Conservation (phyloP, 2,113 vertebrate species). For the Pteronura brasiliensis region DNA sequence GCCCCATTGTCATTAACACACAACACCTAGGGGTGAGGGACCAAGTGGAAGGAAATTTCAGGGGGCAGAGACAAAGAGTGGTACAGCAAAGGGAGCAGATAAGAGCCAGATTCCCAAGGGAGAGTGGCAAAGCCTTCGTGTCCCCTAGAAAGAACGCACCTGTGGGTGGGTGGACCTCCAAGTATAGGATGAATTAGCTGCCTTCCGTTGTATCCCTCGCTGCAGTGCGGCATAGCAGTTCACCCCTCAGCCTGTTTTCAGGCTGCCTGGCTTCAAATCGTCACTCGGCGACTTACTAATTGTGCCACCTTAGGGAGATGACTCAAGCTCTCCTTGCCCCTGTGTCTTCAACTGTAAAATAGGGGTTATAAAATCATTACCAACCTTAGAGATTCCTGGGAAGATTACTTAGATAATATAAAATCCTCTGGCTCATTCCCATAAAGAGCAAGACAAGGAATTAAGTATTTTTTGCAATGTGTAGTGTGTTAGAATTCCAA, state of each 20-base stretch:
- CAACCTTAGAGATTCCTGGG: background rate
- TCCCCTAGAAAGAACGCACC: fast-evolving
- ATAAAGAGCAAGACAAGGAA: background rate
- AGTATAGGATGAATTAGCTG: background rate
- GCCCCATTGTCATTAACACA: too few species aligned
- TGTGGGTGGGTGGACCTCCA: background rate
- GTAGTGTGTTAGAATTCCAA: background rate
- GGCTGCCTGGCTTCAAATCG: background rate
- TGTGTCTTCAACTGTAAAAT: background rate
- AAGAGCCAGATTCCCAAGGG: fast-evolving
- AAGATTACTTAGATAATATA: background rate
- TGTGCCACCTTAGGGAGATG: background rate
- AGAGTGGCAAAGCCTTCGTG: fast-evolving
- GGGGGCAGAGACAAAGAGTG: background rate
- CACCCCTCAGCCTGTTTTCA: background rate
- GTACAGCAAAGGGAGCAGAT: background rate
- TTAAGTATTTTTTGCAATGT: background rate
- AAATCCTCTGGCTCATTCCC: background rate
- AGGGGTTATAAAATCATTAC: background rate
- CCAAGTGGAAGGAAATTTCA: background rate
- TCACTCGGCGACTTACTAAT: background rate
- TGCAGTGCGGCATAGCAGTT: background rate
- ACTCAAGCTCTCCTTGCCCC: too few species aligned
- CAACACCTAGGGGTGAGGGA: background rate
- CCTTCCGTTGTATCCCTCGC: fast-evolving